These are phyloP conservation scores for Schizaphis graminum DNA, from an alignment of 2,888 invertebrate species.

Conservation along the genomic window DNA sequence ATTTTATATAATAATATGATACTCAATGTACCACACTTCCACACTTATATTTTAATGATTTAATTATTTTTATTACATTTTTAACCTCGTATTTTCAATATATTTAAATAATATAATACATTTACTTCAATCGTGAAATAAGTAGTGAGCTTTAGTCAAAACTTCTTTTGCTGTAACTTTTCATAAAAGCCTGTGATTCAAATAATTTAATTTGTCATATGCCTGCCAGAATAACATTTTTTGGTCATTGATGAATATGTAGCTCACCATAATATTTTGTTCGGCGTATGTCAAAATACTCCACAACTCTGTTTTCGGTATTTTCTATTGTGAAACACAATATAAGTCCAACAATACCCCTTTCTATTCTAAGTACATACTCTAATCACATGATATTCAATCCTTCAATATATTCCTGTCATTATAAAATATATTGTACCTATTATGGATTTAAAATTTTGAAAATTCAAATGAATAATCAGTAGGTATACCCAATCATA, in stretches of 20 bases:
- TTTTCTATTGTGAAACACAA: neutral
- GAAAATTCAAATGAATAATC: neutral
- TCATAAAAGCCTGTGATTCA: neutral
- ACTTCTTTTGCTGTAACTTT: neutral
- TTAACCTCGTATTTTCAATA: neutral
- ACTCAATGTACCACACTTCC: neutral
- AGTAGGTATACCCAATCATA: neutral
- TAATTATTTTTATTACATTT: neutral
- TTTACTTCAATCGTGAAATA: neutral
- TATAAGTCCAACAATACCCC: neutral
- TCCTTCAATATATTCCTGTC: neutral
- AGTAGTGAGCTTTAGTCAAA: neutral
- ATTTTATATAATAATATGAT: neutral
- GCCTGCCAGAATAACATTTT: neutral
- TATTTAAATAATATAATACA: neutral
- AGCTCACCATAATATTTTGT: neutral
- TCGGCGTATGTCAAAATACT: neutral
- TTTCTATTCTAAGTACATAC: neutral
- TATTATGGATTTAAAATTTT: neutral
- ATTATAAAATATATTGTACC: neutral
- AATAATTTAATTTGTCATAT: neutral
- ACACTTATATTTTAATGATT: neutral
- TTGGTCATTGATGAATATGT: neutral
- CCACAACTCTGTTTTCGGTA: neutral
- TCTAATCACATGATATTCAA: neutral